Evolutionary conservation across 1,140 invertebrate species (phyloP).

Genomic region (Anthonomus grandis): DNA sequence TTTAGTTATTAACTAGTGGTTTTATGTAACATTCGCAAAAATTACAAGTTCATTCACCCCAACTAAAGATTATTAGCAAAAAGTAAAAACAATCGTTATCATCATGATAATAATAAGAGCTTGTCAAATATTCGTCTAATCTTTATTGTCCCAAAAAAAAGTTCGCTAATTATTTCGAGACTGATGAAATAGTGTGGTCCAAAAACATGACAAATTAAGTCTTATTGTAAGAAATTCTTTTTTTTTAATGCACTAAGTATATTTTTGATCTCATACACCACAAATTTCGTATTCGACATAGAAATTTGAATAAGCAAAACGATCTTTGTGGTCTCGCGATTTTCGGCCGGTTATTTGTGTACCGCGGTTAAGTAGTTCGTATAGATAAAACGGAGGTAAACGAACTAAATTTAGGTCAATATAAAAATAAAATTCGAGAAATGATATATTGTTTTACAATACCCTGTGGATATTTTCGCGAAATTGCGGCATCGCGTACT

Average conservation of each 20-base stretch:
- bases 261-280: not conserved
- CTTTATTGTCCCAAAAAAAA: not conserved
- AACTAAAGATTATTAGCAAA: too few relatives aligned
- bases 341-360: slow-evolving; percentile 10
- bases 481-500: too few relatives aligned
- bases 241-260: not conserved
- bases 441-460: too few relatives aligned
- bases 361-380: not conserved
- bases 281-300: not conserved
- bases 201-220: not conserved
- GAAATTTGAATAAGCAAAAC: not conserved
- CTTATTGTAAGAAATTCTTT: not conserved
- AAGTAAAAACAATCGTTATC: too few relatives aligned
- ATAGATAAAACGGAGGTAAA: slow-evolving; percentile 11
- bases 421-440: slow-evolving; percentile 1
- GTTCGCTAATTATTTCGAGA: not conserved
- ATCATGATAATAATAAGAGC: too few relatives aligned
- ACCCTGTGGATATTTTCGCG: too few relatives aligned
- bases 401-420: slow-evolving; percentile 6
- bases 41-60: too few relatives aligned
- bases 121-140: too few relatives aligned
- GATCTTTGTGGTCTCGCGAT: not conserved
- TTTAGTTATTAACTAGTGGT: too few relatives aligned
- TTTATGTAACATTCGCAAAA: too few relatives aligned
- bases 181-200: not conserved